Evolutionary conservation across 1,140 invertebrate genomes (phyloP), one percentile per base, ranked within the genome.

Genomic region (Drosophila subobscura): DNA sequence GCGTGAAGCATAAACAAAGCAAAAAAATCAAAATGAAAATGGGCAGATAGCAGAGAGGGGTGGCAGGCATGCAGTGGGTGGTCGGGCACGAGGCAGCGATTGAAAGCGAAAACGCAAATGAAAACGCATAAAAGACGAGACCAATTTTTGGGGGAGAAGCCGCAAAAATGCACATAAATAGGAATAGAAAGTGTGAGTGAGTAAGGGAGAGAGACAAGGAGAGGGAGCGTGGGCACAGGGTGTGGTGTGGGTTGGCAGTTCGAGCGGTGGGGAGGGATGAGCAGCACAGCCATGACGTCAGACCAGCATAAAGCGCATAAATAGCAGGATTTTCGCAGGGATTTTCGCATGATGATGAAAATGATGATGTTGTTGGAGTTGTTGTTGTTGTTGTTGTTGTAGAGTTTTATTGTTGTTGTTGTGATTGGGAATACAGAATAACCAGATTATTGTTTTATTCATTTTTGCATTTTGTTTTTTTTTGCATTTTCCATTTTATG

Each of bases 111-210:
- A 85, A 77, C 81, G 81, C 74, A 79, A 79, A 79, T 68, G 64
- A 46, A 77, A 68, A 73, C 72, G 73, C 61, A 83, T 80, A 72
- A 63, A 52, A 76, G 33, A 53, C 47, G 59, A 54, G 47, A 33
- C 42, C 50, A 58, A 37, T 47, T 16, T 29, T 7, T 7, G 41
- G 44, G 64, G 57, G 51, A n/a, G 63, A 75, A 85, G 77, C 81
- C 81, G 71, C 83, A 86, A 78, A 88, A 86, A 81, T 86, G 74
- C 83, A 86, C 83, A 86, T 86, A 88, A 88, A 86, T 88, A 81
- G 77, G 60, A 74, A 72, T 72, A 74, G 71, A 67, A 27, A 46
- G 53, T 20, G 20, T 33, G 51, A 40, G 7, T 6, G 5, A 52
- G 20, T 33, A 45, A 45, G 7, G 7, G 5, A 52, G 64, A 12